Conservation (phyloP, 1,140 invertebrate genomes). For the Tetranychus cinnabarinus region DNA sequence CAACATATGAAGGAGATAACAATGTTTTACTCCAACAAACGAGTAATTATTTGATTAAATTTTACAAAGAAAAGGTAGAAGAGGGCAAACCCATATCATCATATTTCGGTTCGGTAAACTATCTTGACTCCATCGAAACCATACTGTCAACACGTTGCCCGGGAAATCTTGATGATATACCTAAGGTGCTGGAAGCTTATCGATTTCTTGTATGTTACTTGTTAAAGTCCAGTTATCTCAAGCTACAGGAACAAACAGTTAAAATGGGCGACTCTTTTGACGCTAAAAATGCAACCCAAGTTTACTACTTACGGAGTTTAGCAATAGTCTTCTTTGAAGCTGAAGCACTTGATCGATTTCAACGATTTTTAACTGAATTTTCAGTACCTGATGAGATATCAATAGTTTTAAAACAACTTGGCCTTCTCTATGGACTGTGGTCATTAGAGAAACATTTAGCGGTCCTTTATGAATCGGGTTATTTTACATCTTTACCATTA, state of each 20-base stretch:
- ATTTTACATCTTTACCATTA: conserved; percentile 12
- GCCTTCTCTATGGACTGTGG: conserved; percentile 15
- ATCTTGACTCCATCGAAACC: conserved; percentile 26
- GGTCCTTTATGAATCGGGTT: conserved; percentile 13
- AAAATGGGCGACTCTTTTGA: conserved; percentile 39
- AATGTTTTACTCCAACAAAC: conserved; percentile 83
- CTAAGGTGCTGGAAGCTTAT: conserved; percentile 38
- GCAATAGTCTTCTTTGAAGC: conserved; percentile 45
- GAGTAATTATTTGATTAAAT: conserved; percentile 57
- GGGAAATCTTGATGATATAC: conserved; percentile 24
- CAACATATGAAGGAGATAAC: conserved; percentile 89
- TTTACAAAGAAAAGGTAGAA: conserved; percentile 17
- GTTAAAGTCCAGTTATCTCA: conserved; percentile 34
- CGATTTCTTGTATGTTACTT: conserved; percentile 56
- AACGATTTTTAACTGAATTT: conserved; percentile 1
- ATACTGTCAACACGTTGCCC: conserved; percentile 17
- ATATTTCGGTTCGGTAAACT: conserved; percentile 36
- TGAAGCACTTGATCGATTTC: conserved; percentile 1
- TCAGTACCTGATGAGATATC: conserved; percentile 1
- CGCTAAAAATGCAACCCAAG: conserved; percentile 52
- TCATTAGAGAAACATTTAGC: conserved; percentile 13
- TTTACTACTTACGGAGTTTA: conserved; percentile 47
- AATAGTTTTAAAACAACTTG: conserved; percentile 10
- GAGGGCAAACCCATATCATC: conserved; percentile 15
- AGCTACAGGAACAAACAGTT: conserved; percentile 25